phyloP scores from a whole-genome alignment of 2,113 vertebrate species.

The Mormoops blainvillei region DNA sequence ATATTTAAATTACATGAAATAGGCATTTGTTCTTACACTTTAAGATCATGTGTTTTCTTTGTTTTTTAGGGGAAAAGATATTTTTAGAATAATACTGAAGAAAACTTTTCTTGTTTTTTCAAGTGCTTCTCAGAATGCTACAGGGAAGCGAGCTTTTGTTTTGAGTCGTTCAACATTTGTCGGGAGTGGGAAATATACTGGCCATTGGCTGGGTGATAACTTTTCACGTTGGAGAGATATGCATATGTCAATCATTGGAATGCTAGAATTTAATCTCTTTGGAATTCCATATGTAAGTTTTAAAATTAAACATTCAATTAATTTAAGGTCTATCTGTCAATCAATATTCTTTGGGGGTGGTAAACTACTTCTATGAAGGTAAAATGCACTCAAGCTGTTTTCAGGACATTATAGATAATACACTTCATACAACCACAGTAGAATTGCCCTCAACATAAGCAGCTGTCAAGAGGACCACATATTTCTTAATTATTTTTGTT shows the following conservation, averaged over 20 bases:
- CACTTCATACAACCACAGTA: not conserved
- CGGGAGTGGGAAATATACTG: slow-evolving; percentile 87
- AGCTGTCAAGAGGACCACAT: not conserved
- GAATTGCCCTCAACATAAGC: not conserved
- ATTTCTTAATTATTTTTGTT: not conserved
- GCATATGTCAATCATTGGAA: slow-evolving; percentile 85
- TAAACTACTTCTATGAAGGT: not conserved
- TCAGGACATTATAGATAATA: not conserved
- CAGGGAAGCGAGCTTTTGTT: slow-evolving; percentile 65
- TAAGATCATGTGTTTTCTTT: not conserved
- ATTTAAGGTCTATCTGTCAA: not conserved
- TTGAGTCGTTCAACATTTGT: slow-evolving; percentile 85
- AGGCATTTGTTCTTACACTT: not conserved
- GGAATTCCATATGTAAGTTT: slow-evolving; percentile 88
- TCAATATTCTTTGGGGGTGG: not conserved
- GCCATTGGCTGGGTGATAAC: slow-evolving; percentile 90
- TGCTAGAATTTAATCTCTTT: slow-evolving; percentile 91
- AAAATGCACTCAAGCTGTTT: not conserved
- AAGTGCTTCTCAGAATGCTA: slow-evolving; percentile 66
- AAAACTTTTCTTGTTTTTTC: not conserved
- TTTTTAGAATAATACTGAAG: not conserved
- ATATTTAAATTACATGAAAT: not conserved
- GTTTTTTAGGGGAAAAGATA: not conserved
- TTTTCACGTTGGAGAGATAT: slow-evolving; percentile 89
- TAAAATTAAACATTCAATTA: not conserved